phyloP scores from a whole-genome alignment of 2,797 vertebrate species.

The Platyrinchus mystaceus region DNA sequence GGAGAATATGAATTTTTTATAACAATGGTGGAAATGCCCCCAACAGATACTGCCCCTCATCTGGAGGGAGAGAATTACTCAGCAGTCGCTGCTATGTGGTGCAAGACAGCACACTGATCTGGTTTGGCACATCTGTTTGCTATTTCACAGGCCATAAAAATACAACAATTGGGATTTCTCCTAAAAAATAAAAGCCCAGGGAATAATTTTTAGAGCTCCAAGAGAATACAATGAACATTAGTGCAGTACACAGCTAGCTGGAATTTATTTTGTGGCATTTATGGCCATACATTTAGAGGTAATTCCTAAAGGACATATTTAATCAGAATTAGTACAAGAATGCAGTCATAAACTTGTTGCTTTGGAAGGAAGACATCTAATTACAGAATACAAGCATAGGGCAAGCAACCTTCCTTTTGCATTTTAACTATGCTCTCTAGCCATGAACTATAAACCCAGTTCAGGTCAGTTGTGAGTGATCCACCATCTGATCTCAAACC shows the following conservation, averaged over 20 bases:
- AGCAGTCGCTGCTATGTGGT: not conserved
- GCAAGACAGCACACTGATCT: not conserved
- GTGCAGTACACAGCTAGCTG: not conserved
- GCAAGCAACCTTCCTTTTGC: not conserved
- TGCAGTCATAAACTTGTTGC: not conserved
- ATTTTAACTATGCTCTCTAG: not conserved
- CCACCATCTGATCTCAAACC: not conserved
- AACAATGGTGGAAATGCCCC: not conserved
- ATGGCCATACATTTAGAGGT: not conserved
- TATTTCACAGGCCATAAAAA: not conserved
- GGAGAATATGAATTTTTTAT: not conserved
- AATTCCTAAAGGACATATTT: not conserved
- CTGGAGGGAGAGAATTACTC: not conserved
- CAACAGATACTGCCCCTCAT: not conserved
- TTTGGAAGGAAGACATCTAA: not conserved
- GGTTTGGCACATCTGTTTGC: not conserved
- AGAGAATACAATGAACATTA: not conserved
- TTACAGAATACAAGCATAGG: not conserved
- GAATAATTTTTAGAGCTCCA: accelerated
- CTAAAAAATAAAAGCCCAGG: not conserved
- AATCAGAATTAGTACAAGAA: not conserved
- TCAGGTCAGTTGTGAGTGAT: not conserved
- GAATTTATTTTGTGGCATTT: not conserved
- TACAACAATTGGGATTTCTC: not conserved
- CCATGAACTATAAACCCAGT: not conserved